Evolutionary conservation across 2,113 vertebrate species (phyloP), one percentile per base, ranked within the genome.

Genomic region (Sinocyclocheilus anshuiensis): DNA sequence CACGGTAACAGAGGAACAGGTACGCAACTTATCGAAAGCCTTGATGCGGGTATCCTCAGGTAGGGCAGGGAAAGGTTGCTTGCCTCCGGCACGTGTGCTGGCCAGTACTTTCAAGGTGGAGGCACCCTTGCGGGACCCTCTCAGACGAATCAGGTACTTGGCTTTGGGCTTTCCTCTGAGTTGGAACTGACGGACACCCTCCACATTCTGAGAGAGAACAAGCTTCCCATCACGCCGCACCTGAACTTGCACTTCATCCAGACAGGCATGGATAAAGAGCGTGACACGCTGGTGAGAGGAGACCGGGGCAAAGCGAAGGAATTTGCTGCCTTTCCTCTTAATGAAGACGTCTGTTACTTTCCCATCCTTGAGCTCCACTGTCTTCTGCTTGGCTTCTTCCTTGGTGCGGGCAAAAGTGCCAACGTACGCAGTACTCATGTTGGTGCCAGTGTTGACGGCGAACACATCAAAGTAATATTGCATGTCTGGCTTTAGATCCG

Each of bases 401-500:
- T 98, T 97, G 4, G 98, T 99, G 92, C 96, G 96, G 88, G 97
- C 98, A 15, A 99, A 99, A 4, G 98, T 98, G 74, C 98, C 98
- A 1, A 99, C 93, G 0, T 99, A 99, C 0, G 98, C 98, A 0
- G 97, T 99, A 92, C 98, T 99, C 89, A 92, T 96, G 92, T 99
- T 99, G 90, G 94, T 97, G 78, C 95, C 93, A 45, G 94, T 91
- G 84, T 98, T 98, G 53, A 96, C 93, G 1, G 97, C 97, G 78
- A 99, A 99, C 71, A 99, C 96, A 45, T 99, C 98, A 39, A 99
- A 99, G 92, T 99, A 99, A 93, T 97, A 98, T 90, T 99, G 98
- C 0, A 95, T 99, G 85, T 97, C 97, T 0, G 98, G 98, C 83
- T 97, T 98, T 71, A 99, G 94, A 22, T 97, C 97, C 1, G 98